Percentiles rank a stretch among this genome's conserved stretches.
These are phyloP conservation scores for Trachelus troglodyta DNA, from an alignment of 2,888 invertebrate species.

Conservation along the genomic window DNA sequence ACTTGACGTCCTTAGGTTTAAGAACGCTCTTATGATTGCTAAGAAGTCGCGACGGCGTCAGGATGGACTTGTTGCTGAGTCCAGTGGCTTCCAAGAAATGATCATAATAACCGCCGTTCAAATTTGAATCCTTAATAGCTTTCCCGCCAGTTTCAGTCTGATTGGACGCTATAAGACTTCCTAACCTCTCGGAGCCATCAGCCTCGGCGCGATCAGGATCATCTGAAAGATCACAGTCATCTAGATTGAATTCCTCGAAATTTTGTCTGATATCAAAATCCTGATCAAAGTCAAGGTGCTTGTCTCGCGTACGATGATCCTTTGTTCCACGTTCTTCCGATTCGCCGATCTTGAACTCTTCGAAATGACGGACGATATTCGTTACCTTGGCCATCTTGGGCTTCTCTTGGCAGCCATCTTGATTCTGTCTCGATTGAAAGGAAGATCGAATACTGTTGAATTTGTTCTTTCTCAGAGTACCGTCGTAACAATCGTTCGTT, in stretches of 20 bases:
- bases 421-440: conserved; percentile 41
- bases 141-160: conserved; percentile 32
- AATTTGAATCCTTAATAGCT: conserved; percentile 62
- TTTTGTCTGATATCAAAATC: conserved; percentile 80
- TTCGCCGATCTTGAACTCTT: conserved; percentile 60
- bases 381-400: conserved; percentile 48
- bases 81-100: conserved; percentile 84
- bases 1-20: conserved; percentile 83
- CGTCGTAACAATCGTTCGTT: conserved; percentile 25
- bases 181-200: conserved; percentile 59
- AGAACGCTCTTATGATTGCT: conserved; percentile 82
- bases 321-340: conserved; percentile 36
- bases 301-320: conserved; percentile 22
- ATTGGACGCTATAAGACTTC: conserved; percentile 21
- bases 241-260: conserved; percentile 84
- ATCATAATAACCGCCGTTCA: conserved; percentile 71
- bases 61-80: conserved; percentile 81
- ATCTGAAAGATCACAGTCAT: conserved; percentile 74
- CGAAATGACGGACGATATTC: conserved; percentile 62
- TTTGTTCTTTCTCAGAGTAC: conserved; percentile 44
- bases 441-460: conserved; percentile 51
- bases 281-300: conserved; percentile 43
- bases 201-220: conserved; percentile 58
- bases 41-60: conserved; percentile 74
- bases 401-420: conserved; percentile 26